Conservation (phyloP, 2,888 invertebrate genomes). For the Polyommatus icarus region DNA sequence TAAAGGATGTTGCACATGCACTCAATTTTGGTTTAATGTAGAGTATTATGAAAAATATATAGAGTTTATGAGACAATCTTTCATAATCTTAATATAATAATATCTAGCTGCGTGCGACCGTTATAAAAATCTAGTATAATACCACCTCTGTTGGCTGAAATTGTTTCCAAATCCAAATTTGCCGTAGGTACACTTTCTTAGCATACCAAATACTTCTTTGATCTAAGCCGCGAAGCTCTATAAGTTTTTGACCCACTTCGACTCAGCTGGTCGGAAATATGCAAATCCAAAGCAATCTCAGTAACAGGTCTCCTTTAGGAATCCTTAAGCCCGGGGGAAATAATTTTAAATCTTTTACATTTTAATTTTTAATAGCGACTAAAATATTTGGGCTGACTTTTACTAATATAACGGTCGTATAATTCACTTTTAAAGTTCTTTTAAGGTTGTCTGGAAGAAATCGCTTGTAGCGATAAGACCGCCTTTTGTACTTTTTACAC, state of each 20-base stretch:
- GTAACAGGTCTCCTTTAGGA: slow-evolving; percentile 2
- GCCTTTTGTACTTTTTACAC: too few species aligned
- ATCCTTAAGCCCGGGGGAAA: background rate
- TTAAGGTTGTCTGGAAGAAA: too few species aligned
- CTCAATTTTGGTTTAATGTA: too few species aligned
- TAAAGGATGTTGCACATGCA: too few species aligned
- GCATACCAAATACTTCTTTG: slow-evolving; percentile 21
- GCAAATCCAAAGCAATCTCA: slow-evolving; percentile 13
- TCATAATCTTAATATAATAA: too few species aligned
- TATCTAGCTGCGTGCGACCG: too few species aligned
- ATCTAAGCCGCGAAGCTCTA: background rate
- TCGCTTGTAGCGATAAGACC: too few species aligned
- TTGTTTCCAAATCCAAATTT: background rate
- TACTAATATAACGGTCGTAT: background rate
- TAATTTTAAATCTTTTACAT: background rate
- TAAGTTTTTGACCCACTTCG: slow-evolving; percentile 2
- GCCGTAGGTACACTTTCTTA: background rate
- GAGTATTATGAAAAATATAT: too few species aligned
- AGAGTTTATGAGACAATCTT: too few species aligned
- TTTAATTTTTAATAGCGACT: background rate
- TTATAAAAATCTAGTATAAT: background rate
- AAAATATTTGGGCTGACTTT: background rate
- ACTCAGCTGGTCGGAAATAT: slow-evolving; percentile 2
- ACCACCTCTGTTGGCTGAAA: background rate
- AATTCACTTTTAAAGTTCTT: too few species aligned